phyloP scores from a whole-genome alignment of 2,113 vertebrate species.

The Apaloderma vittatum region DNA sequence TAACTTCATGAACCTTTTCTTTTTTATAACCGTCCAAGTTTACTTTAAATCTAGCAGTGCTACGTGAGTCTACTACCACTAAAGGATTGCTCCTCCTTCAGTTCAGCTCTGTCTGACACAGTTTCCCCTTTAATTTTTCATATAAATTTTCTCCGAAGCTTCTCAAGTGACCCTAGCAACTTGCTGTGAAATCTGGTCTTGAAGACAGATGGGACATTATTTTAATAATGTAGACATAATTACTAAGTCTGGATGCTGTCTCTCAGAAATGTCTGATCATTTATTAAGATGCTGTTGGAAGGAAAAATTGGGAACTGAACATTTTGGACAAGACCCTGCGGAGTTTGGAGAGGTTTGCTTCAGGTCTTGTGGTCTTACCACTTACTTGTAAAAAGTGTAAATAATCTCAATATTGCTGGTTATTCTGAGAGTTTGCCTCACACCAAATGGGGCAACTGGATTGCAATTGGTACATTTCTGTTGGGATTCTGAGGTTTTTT shows the following conservation, averaged over 20 bases:
- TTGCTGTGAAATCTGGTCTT: neutral
- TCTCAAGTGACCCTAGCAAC: slow-evolving; percentile 26
- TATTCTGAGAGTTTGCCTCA: neutral
- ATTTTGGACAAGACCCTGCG: neutral
- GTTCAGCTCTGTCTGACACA: neutral
- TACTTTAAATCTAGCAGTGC: neutral
- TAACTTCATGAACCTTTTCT: neutral
- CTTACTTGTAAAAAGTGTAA: neutral
- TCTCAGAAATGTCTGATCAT: neutral
- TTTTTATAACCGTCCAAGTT: neutral
- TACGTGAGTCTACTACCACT: neutral
- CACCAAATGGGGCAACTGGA: neutral
- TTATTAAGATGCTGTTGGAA: slow-evolving; percentile 18
- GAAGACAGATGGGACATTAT: slow-evolving; percentile 27
- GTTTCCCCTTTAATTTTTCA: neutral
- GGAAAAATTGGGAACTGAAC: neutral
- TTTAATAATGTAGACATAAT: slow-evolving; percentile 43
- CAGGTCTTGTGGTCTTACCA: neutral
- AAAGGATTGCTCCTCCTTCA: neutral
- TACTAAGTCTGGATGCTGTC: neutral
- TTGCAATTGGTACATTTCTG: neutral
- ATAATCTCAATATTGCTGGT: neutral
- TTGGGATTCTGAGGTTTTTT: neutral
- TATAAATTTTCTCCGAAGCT: neutral
- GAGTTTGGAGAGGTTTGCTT: neutral